Evolutionary conservation across 2,888 invertebrate genomes (phyloP), one percentile per base, ranked within the genome.

Genomic region (Drepana falcataria): DNA sequence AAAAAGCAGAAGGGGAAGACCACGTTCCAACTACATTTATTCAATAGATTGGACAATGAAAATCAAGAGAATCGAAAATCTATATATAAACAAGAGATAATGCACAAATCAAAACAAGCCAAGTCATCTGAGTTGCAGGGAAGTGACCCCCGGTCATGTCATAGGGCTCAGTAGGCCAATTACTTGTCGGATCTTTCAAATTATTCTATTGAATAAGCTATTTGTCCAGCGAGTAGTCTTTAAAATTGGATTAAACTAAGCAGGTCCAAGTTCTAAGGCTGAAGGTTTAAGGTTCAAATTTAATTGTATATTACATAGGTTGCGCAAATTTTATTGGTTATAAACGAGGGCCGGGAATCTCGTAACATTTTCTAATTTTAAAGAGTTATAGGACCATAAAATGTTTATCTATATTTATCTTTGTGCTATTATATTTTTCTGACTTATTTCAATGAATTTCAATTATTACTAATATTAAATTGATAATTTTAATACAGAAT

Each of bases 151-250:
- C 44, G 9, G 44, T 9, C 44, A 44, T 9, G 9, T 9, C 9
- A 59, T 64, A 63, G 61, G 61, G 63, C 57, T 63, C 57, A 59
- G 58, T 57, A 63, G 56, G 62, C 70, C 73, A 74, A 78, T 71
- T 78, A 67, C 68, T 65, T 66, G 65, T 58, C 79, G 82, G 82
- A 78, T 65, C 67, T 74, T 74, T 64, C 72, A 64, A 76, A 81
- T 83, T 79, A 83, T 81, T 73, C 81, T 68, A 83, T 83, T 83
- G 69, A 71, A 71, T 73, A 66, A 58, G 60, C 40, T 49, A 49
- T 49, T 35, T 49, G 48, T 35, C 35, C 48, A 44, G 35, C 41
- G n/a, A 47, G 33, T 52, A 44, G 40, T 34, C 44, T 5, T 9
- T 44, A 44, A 44, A 44, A 44, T 44, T 9, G 9, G 44, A 44